These are phyloP conservation scores for Microtus montanus DNA, from an alignment of 2,113 vertebrate species.

Conservation along the genomic window DNA sequence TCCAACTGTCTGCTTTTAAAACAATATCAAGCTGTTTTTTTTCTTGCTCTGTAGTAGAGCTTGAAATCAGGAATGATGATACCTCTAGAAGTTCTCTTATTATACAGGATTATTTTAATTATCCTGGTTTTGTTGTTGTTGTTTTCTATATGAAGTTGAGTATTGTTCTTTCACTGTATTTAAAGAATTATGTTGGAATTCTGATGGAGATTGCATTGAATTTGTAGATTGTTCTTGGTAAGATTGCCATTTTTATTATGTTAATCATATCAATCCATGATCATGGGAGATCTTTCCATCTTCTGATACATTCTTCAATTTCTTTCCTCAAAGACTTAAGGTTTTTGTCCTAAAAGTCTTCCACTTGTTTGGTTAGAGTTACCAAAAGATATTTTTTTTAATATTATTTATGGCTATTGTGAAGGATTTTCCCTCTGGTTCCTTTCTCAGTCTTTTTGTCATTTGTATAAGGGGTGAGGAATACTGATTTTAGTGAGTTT, in stretches of 20 bases:
- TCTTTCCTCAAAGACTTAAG: no score
- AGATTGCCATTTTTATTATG: neutral
- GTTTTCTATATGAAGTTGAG: neutral
- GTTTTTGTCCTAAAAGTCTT: no score
- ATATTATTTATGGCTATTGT: neutral
- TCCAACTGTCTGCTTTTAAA: neutral
- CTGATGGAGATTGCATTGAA: neutral
- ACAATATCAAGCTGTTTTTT: neutral
- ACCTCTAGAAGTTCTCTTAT: neutral
- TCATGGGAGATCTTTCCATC: no score
- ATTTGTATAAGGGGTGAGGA: neutral
- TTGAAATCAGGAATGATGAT: neutral
- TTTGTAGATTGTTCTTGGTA: neutral
- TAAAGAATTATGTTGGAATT: neutral
- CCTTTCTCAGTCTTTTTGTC: neutral
- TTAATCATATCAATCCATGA: no score
- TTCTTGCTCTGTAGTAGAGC: neutral
- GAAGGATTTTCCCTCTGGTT: neutral
- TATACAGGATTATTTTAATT: neutral
- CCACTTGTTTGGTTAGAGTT: neutral
- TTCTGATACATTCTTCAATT: no score
- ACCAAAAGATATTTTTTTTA: neutral
- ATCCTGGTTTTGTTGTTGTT: neutral
- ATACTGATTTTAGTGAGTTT: neutral
- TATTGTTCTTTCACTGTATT: neutral